phyloP scores from a whole-genome alignment of 2,888 invertebrate species.

The Unio pictorum region DNA sequence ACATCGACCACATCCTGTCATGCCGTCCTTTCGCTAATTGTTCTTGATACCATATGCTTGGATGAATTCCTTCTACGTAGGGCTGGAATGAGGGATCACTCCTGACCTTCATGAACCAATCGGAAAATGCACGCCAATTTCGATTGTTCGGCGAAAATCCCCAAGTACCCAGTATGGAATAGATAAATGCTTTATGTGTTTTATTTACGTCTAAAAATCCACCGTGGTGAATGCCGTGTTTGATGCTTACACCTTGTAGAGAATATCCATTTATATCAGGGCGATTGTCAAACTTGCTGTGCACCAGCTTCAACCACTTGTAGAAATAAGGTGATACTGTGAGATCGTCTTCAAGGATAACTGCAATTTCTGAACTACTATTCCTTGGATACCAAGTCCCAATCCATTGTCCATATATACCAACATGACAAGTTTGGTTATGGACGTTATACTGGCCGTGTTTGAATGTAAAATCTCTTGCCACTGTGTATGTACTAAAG shows the following conservation, averaged over 20 bases:
- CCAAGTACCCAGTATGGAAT: conserved; percentile 45
- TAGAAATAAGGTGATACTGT: conserved; percentile 45
- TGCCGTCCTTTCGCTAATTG: conserved; percentile 21
- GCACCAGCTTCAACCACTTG: conserved; percentile 45
- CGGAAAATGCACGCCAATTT: conserved; percentile 31
- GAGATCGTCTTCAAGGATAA: conserved; percentile 55
- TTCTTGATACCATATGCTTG: conserved; percentile 43
- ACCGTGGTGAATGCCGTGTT: conserved; percentile 18
- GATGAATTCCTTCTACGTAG: conserved; percentile 39
- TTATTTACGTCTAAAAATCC: conserved; percentile 20
- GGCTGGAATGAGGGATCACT: conserved; percentile 33
- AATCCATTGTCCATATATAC: conserved; percentile 29
- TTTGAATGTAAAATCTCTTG: conserved; percentile 13
- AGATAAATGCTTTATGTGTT: conserved; percentile 29
- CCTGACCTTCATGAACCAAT: conserved; percentile 30
- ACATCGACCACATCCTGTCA: conserved; percentile 56
- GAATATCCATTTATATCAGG: conserved; percentile 37
- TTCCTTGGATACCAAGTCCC: conserved; percentile 40
- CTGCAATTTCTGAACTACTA: conserved; percentile 36
- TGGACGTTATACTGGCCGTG: conserved; percentile 11
- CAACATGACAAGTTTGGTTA: conserved; percentile 16
- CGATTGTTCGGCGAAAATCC: conserved; percentile 39
- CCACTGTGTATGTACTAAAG: conserved; percentile 1
- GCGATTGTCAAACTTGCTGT: conserved; percentile 27
- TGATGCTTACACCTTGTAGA: conserved; percentile 36